Conservation (phyloP, 2,797 vertebrate genomes). For the Pelochelys cantorii region DNA sequence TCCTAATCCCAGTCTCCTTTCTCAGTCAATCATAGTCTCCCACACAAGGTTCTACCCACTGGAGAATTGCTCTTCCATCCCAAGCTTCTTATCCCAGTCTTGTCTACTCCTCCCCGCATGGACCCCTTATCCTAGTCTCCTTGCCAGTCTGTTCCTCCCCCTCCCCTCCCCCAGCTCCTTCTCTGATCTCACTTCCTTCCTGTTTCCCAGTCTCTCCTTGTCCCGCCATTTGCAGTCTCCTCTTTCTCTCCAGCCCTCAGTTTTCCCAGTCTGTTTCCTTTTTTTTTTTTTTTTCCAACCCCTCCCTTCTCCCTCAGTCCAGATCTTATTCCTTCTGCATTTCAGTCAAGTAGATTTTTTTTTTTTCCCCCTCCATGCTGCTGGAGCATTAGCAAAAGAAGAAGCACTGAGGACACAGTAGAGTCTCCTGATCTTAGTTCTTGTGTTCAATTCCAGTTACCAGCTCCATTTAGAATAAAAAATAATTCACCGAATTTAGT, state of each 20-base stretch:
- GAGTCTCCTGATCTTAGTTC: neutral
- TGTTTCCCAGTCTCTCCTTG: neutral
- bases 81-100: neutral
- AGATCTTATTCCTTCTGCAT: too few relatives aligned
- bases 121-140: neutral
- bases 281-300: too few relatives aligned
- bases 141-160: neutral
- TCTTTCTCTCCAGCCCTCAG: too few relatives aligned
- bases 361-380: too few relatives aligned
- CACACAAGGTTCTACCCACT: too few relatives aligned
- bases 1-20: neutral
- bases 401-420: too few relatives aligned
- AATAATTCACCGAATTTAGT: neutral
- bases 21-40: neutral
- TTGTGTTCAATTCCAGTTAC: neutral
- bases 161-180: neutral
- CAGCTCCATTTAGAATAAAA: neutral
- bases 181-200: neutral
- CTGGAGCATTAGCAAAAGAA: too few relatives aligned
- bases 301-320: too few relatives aligned
- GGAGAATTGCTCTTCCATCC: neutral
- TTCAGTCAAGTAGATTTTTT: too few relatives aligned
- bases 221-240: neutral
- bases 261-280: too few relatives aligned
- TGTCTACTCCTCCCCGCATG: neutral